Evolutionary conservation across 2,113 vertebrate species (phyloP).

Genomic region (Lepus timidus): DNA sequence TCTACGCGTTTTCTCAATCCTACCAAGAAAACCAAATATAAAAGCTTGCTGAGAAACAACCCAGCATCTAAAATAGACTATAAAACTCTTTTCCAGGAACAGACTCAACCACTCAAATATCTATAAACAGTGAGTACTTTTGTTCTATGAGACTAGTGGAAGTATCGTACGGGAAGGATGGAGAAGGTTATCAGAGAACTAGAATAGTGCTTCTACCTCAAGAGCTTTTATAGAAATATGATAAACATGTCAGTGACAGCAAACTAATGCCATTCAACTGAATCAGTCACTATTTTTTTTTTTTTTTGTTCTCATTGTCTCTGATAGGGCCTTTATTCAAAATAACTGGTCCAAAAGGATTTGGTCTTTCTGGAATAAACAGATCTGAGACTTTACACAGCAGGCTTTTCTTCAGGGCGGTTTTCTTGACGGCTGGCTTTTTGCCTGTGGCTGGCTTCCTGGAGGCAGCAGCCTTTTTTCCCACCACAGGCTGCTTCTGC

Average conservation of each 20-base stretch:
- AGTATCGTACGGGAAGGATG: neutral
- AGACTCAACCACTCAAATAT: neutral
- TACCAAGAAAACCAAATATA: neutral
- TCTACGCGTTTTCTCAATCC: neutral
- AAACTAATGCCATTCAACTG: neutral
- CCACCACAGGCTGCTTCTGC: conserved; percentile 65
- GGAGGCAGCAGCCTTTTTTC: conserved; percentile 64
- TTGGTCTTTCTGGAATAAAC: neutral
- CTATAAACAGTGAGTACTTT: neutral
- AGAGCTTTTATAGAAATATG: neutral
- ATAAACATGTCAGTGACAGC: neutral
- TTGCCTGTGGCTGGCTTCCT: conserved; percentile 69
- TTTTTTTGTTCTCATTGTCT: too few relatives aligned
- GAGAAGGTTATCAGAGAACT: neutral
- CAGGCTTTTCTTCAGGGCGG: conserved; percentile 68
- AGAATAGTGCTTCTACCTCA: neutral
- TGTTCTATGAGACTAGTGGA: neutral
- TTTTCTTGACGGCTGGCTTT: conserved; percentile 58
- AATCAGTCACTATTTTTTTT: neutral
- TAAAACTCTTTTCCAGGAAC: neutral
- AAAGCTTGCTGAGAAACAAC: neutral
- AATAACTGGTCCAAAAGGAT: conserved; percentile 60
- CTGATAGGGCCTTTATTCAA: conserved; percentile 55
- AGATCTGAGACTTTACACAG: conserved; percentile 56
- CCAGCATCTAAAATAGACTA: neutral